Evolutionary conservation across 2,113 vertebrate species (phyloP), one percentile per base, ranked within the genome.

Genomic region (Polypterus bichir): DNA sequence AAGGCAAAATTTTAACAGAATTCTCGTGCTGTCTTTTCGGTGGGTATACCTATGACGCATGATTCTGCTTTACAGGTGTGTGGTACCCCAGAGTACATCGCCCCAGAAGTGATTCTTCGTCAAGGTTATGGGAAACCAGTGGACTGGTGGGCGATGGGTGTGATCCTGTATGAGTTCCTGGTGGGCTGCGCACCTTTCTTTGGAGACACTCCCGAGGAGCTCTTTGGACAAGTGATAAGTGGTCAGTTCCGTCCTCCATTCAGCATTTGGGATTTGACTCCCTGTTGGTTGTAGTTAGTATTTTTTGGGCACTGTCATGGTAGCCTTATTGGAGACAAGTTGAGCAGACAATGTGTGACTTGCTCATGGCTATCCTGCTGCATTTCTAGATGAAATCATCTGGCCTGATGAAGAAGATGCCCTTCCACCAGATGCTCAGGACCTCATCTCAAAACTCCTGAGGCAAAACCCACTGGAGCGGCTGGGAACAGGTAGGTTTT

Each of bases 121-220:
- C 94, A 97, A 76, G 95, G 95, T 70, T 98, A 98, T 6, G 95
- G 95, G 57, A 98, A 97, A 72, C 95, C 95, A 0, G 94, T 98
- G 76, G 95, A 98, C 74, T 98, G 95, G 95, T 98, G 95, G 94
- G 92, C 95, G 47, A 97, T 98, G 94, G 95, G 95, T 1, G 61
- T 98, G 59, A 97, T 98, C 77, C 86, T 98, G 47, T 98, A 95
- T 0, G 94, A 98, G 76, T 98, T 98, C 74, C 83, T 98, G 47
- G 89, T 97, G 0, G 94, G 94, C 66, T 97, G 92, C 0, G 94
- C 92, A 0, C 95, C 94, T 1, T 98, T 98, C 79, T 97, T 97
- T 56, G 94, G 95, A 57, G 94, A 98, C 77, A 98, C 94, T 0
- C 90, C 94, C 0, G 93, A 98, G 68, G 95, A 98, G 68, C 89